Evolutionary conservation across 2,113 vertebrate genomes (phyloP).

Genomic region (Stigmatopora argus): DNA sequence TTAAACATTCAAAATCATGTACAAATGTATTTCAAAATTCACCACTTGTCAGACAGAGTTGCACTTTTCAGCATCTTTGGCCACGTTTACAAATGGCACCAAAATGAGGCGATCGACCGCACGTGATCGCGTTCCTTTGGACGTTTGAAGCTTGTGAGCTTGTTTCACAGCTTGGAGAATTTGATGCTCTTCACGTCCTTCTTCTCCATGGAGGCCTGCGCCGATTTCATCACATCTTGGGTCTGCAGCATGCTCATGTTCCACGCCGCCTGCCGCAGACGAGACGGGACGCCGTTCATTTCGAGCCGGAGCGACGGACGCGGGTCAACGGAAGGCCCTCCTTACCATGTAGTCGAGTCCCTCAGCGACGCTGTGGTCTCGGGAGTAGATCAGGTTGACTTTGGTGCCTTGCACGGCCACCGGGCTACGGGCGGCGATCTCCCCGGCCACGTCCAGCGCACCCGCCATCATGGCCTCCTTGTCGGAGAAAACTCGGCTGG

Average conservation of each 20-base stretch:
- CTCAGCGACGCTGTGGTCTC: conserved; percentile 77
- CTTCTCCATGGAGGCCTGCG: conserved; percentile 80
- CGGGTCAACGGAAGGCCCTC: too few species aligned
- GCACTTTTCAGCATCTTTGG: too few species aligned
- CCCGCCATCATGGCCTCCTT: conserved; percentile 72
- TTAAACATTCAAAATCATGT: too few species aligned
- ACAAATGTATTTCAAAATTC: too few species aligned
- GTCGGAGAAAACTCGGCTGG: conserved; percentile 80
- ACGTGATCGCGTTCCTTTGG: too few species aligned
- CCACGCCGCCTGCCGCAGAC: conserved; percentile 72
- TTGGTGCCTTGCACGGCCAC: conserved; percentile 86
- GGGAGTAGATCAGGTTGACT: conserved; percentile 79
- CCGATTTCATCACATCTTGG: conserved; percentile 76
- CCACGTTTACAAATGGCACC: too few species aligned
- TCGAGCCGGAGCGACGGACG: not conserved
- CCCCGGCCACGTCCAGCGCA: conserved; percentile 72
- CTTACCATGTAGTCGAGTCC: conserved; percentile 73
- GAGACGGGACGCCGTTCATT: not conserved
- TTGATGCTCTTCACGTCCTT: conserved; percentile 64
- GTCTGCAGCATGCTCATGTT: conserved; percentile 93
- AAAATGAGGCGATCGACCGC: too few species aligned
- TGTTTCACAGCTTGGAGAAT: conserved; percentile 76
- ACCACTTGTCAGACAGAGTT: too few species aligned
- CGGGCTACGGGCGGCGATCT: conserved; percentile 81
- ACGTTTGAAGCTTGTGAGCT: not conserved